phyloP scores from a whole-genome alignment of 2,888 invertebrate species.

The Dicranocentrus wangi region DNA sequence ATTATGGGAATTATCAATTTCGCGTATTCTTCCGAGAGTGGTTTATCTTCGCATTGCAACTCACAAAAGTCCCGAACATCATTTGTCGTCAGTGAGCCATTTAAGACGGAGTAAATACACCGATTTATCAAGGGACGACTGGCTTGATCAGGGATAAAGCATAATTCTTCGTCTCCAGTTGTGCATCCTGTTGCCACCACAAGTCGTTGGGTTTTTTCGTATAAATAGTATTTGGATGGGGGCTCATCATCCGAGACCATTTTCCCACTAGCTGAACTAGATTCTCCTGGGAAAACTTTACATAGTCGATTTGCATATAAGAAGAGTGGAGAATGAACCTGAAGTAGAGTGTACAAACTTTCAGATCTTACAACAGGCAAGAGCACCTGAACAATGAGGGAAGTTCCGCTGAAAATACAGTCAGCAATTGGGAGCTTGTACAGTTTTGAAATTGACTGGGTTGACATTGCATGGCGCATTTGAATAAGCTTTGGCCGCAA shows the following conservation, averaged over 20 bases:
- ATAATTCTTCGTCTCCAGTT: conserved; percentile 41
- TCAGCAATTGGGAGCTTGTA: conserved; percentile 67
- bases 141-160: conserved; percentile 58
- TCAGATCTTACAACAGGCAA: conserved; percentile 57
- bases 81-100: conserved; percentile 32
- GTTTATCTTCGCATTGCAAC: conserved; percentile 55
- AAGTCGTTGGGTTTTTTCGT: conserved; percentile 36
- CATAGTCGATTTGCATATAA: conserved; percentile 60
- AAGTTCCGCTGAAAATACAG: conserved; percentile 57
- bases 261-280: not conserved
- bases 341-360: conserved; percentile 38
- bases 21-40: conserved; percentile 26
- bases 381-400: conserved; percentile 62
- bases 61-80: conserved; percentile 45
- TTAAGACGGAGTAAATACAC: conserved; percentile 57
- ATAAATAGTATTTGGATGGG: conserved; percentile 47
- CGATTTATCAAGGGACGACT: conserved; percentile 53
- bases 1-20: conserved; percentile 57
- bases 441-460: conserved; percentile 54
- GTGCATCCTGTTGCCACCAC: conserved; percentile 41
- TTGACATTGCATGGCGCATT: conserved; percentile 44
- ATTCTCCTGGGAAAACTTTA: conserved; percentile 17
- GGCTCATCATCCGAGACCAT: conserved; percentile 23
- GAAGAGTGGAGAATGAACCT: conserved; percentile 60
- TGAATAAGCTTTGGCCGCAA: conserved; percentile 48